Evolutionary conservation across 2,888 invertebrate genomes (phyloP), one percentile per base, ranked within the genome.

Genomic region (Brassicogethes aeneus): DNA sequence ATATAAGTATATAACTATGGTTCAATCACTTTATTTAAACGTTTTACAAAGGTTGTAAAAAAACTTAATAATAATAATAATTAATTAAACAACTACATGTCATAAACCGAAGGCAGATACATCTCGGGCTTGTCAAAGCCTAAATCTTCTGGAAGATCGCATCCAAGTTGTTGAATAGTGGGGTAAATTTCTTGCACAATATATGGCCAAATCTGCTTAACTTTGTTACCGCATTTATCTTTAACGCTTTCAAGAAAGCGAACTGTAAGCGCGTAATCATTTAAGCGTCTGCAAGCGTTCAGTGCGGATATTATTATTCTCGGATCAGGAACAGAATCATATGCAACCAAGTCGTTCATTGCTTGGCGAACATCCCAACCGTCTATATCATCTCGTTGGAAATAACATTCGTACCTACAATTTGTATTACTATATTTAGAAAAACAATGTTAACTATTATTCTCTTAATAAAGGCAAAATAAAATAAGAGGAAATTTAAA

Each of bases 101-200:
- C 81, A 59, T 77, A 82, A 44, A 85, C 80, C 59, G 74, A 77
- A 54, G 80, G 70, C 53, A 90, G 72, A 47, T 85, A 92, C 64
- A 96, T 72, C 71, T 99, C 96, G 38, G 97, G 99, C 70, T 90
- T 85, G 69, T 96, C 94, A 61, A 93, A 97, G 45, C 96, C 95
- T 60, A 99, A 75, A 64, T 92, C 89, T 68, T 96, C 96, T 0
- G 88, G 89, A 32, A 95, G 93, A 41, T 83, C 83, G 54, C 97
- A 82, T 32, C 99, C 97, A 41, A 99, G 74, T 70, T 99, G 94
- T 36, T 80, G 78, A 40, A 99, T 75, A 2, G 91, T 90, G 16
- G 96, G 94, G 55, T 79, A 78, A 54, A 97, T 85, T 74, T 95
- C 88, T 69, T 90, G 84, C 42, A 93, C 68, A 47, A 93, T 75